Base-by-base conservation (phyloP, 2,113 vertebrate species). In the Cygnus buccinator region DNA sequence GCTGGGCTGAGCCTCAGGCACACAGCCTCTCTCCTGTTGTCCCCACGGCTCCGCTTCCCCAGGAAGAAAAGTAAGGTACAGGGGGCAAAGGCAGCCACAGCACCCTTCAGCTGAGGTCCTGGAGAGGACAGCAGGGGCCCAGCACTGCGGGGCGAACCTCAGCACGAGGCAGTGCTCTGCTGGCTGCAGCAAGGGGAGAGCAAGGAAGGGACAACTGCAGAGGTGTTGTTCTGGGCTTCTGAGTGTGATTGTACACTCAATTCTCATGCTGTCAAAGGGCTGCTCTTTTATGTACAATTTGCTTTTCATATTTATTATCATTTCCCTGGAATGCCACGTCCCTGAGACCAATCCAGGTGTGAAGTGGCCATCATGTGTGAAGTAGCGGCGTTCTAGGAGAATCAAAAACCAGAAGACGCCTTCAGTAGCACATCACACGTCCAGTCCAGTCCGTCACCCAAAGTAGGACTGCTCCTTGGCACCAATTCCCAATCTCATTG, bases 161-260 rank as follows among this genome's bases (percentile, higher is more conserved):
- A 35, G 10, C 11, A 19, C 14, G 16, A 31, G 8, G 16, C 1
- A 0, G 15, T 16, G 10, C 1, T 59, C 62, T 18, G 4, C 37
- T 57, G n/a, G 18, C 18, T 54, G 17, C 9, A 48, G 16, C 46
- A 71, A 37, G n/a, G 35, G 19, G 37, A 52, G 13, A 35, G 48
- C 35, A 5, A 71, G 23, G 10, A 84, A 50, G 26, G n/a, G 31
- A 46, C 21, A 82, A 25, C 29, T 55, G 33, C 33, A 67, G 59
- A 80, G 23, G 21, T 82, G 21, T 57, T 58, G 46, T 59, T 72
- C 22, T 55, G 67, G 41, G 23, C 11, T 75, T 68, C 55, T 39
- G 29, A 74, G 18, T 9, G 25, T 4, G 10, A 55, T 44, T 66
- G 55, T 25, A 19, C 13, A 19, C 28, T 77, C 87, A 48, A 2